Conservation (phyloP, 2,888 invertebrate genomes). For the Torymus tubicola region DNA sequence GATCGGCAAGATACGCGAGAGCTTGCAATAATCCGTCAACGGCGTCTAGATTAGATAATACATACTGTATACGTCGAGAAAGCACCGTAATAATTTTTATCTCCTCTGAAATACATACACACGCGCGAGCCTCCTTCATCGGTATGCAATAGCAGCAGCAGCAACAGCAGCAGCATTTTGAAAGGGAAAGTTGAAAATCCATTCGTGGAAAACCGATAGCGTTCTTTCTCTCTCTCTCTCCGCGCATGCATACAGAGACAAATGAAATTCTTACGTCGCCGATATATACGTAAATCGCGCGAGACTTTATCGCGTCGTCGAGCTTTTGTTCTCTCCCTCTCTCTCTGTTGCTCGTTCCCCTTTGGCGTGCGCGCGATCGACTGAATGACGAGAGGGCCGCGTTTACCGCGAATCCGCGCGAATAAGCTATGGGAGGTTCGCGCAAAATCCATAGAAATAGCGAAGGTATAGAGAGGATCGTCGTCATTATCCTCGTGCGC, state of each 20-base stretch:
- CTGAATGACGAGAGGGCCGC: constrained; percentile 24
- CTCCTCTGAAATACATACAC: too few relatives aligned
- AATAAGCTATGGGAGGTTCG: constrained; percentile 34
- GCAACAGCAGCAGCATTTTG: background rate
- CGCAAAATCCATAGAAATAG: constrained; percentile 47
- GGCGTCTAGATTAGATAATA: too few relatives aligned
- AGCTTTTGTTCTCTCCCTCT: constrained; percentile 36
- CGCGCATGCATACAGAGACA: too few relatives aligned
- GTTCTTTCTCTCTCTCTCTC: background rate
- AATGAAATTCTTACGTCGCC: constrained; percentile 46
- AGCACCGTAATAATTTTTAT: too few relatives aligned
- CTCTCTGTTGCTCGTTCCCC: too few relatives aligned
- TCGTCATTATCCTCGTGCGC: constrained; percentile 40
- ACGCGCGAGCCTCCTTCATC: too few relatives aligned
- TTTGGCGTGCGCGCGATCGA: background rate
- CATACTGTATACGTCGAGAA: too few relatives aligned
- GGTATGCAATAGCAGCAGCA: background rate
- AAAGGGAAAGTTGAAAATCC: constrained; percentile 26
- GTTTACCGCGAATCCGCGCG: constrained; percentile 50
- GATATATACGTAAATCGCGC: constrained; percentile 40
- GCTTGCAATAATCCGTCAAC: too few relatives aligned
- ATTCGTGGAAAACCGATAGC: background rate
- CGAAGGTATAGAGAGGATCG: constrained; percentile 6
- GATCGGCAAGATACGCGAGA: too few relatives aligned
- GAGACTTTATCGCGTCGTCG: constrained; percentile 16